phyloP scores from a whole-genome alignment of 2,797 vertebrate genomes.

The Mycteria americana region DNA sequence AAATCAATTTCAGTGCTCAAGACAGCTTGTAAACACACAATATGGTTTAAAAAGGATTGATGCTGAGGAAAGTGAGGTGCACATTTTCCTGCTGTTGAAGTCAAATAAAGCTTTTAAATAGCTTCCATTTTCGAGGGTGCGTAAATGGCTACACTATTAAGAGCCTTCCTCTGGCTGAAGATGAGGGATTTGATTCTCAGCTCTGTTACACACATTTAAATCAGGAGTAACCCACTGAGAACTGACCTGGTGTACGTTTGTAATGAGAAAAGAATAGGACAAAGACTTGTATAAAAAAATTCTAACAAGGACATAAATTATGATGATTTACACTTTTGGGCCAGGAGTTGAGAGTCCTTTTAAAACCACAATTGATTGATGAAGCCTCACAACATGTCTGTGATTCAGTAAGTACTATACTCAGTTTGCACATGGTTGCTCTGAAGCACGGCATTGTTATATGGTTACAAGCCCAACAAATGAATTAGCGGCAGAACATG shows the following conservation, averaged over 20 bases:
- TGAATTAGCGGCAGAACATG: neutral
- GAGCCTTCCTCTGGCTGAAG: neutral
- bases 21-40: constrained; percentile 52
- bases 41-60: constrained; percentile 30
- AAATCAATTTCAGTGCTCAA: constrained; percentile 45
- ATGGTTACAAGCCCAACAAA: neutral
- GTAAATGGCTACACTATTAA: neutral
- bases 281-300: neutral
- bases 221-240: neutral
- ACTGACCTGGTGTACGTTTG: neutral
- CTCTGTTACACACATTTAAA: neutral
- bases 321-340: constrained; percentile 29
- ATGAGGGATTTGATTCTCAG: neutral
- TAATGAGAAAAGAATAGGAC: neutral
- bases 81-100: constrained; percentile 22
- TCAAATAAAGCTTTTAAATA: constrained; percentile 35
- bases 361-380: constrained; percentile 52
- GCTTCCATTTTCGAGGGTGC: neutral
- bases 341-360: constrained; percentile 33
- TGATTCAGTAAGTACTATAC: constrained; percentile 5
- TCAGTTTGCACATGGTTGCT: constrained; percentile 13
- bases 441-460: neutral
- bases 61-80: constrained; percentile 33
- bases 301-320: constrained; percentile 11
- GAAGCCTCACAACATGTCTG: constrained; percentile 17